These are phyloP conservation scores for Nephrotoma appendiculata DNA, from an alignment of 2,888 invertebrate species.

Conservation along the genomic window DNA sequence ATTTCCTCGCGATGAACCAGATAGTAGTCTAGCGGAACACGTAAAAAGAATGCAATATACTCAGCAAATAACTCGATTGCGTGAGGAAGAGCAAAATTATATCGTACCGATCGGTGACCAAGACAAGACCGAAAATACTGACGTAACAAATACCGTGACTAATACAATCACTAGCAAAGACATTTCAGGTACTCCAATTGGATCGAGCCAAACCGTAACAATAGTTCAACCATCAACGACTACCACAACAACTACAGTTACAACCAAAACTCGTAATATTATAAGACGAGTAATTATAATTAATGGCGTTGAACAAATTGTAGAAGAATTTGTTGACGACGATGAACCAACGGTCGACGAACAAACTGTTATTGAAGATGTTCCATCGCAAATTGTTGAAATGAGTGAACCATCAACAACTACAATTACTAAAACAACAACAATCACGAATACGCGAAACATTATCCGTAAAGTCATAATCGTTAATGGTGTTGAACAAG, in stretches of 20 bases:
- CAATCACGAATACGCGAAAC: neutral
- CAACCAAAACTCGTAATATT: neutral
- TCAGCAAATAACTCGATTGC: neutral
- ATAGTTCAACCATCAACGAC: constrained; percentile 5
- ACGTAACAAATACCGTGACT: neutral
- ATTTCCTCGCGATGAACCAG: neutral
- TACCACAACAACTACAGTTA: constrained; percentile 9
- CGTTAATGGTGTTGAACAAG: constrained; percentile 19
- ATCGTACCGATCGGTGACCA: neutral
- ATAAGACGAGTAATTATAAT: neutral
- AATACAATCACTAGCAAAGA: neutral
- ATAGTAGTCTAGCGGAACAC: neutral
- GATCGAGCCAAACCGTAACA: constrained; percentile 8
- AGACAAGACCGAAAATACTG: neutral
- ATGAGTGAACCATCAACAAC: neutral
- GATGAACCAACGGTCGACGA: neutral
- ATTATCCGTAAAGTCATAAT: neutral
- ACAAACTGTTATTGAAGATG: neutral
- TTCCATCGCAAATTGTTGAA: neutral
- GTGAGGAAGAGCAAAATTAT: neutral
- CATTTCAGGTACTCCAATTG: neutral
- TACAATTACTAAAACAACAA: neutral
- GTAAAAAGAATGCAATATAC: neutral
- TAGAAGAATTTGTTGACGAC: constrained; percentile 9
- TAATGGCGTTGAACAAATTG: constrained; percentile 13